Conservation (phyloP, 2,888 invertebrate species). For the Papilio protenor region DNA sequence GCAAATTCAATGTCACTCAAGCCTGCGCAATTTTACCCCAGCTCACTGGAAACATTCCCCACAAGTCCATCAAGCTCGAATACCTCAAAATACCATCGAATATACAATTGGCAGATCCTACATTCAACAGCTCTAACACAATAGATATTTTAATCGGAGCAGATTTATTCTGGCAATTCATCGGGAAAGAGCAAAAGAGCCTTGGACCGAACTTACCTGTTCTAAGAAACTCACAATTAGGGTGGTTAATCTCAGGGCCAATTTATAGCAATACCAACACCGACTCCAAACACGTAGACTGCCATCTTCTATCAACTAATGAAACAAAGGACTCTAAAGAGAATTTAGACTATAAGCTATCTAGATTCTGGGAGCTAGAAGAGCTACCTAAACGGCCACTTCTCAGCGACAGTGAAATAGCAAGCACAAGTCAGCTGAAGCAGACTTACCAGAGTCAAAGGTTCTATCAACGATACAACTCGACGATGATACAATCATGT, state of each 20-base stretch:
- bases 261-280: too few species aligned
- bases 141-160: not conserved
- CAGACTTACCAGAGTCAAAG: not conserved
- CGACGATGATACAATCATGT: not conserved
- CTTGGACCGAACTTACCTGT: too few species aligned
- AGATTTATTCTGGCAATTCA: not conserved
- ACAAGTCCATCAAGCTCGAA: conserved; percentile 19
- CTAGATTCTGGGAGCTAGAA: conserved; percentile 44
- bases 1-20: not conserved
- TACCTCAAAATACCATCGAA: not conserved
- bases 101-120: not conserved
- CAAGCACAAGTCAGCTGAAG: too few species aligned
- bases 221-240: not conserved
- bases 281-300: not conserved
- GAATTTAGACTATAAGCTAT: conserved; percentile 10
- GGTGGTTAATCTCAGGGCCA: conserved; percentile 26
- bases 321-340: not conserved
- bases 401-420: conserved; percentile 31
- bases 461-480: not conserved
- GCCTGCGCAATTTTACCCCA: not conserved
- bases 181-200: too few species aligned
- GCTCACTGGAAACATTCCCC: conserved; percentile 29
- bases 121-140: not conserved
- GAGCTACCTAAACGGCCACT: conserved; percentile 25
- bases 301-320: not conserved